A percentile compares a stretch with the other conserved stretches of the same genome.
phyloP scores from a whole-genome alignment of 2,797 vertebrate genomes.

The Chromobotia macracanthus region DNA sequence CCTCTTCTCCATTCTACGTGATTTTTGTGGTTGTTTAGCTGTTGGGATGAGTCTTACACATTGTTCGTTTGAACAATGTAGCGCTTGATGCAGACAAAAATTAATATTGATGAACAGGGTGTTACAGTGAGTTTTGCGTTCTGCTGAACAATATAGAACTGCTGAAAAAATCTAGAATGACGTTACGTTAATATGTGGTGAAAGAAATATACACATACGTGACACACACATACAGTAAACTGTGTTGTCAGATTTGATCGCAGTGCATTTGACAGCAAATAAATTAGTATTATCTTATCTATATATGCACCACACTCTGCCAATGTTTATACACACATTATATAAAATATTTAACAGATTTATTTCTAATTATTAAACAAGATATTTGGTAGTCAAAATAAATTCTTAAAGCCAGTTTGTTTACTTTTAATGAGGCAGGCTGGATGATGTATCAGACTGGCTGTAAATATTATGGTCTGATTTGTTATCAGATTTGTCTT shows the following conservation, averaged over 20 bases:
- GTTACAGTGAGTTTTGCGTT: neutral
- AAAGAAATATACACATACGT: neutral
- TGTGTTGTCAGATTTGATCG: neutral
- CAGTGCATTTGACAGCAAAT: no score
- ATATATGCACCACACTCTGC: no score
- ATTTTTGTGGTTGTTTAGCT: slow-evolving; percentile 5
- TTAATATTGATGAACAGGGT: neutral
- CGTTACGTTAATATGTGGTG: neutral
- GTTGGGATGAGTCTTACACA: neutral
- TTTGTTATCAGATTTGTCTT: neutral
- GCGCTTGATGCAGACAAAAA: neutral
- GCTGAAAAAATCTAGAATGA: neutral
- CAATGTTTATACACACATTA: neutral
- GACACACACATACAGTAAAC: neutral
- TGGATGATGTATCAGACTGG: neutral
- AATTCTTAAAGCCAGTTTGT: neutral
- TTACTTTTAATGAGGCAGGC: neutral
- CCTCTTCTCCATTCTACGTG: neutral
- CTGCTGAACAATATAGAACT: neutral
- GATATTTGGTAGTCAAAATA: neutral
- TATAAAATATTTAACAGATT: neutral
- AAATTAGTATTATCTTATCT: neutral
- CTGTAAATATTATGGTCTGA: neutral
- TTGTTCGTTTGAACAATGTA: neutral
- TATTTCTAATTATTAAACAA: no score